Conservation (phyloP, 2,797 vertebrate genomes). For the Rhynchonycteris naso region DNA sequence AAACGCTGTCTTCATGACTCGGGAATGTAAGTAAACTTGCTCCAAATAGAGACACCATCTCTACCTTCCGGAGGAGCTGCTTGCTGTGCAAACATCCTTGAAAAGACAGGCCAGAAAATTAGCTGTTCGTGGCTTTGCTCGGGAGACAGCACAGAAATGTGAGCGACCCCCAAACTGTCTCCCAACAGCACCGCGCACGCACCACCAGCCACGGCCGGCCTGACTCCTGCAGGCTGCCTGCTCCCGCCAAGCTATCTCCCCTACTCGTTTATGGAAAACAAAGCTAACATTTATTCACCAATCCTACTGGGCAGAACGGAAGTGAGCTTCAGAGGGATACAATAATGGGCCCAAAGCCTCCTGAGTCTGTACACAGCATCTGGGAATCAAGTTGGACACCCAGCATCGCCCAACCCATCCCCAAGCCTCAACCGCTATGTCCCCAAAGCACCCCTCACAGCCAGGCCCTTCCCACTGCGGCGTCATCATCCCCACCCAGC, state of each 20-base stretch:
- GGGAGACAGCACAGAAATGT: background rate
- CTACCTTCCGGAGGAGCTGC: background rate
- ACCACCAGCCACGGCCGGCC: background rate
- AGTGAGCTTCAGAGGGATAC: background rate
- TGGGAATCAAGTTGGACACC: background rate
- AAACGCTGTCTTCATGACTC: background rate
- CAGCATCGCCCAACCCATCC: background rate
- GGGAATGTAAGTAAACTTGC: background rate
- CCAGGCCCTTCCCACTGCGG: background rate
- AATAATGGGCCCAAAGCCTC: background rate
- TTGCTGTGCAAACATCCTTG: background rate
- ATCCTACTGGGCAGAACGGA: background rate
- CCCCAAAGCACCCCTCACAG: background rate
- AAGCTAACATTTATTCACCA: background rate
- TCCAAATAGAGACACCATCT: background rate
- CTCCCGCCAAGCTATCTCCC: background rate
- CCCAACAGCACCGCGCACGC: background rate
- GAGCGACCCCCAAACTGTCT: background rate
- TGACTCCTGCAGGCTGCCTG: background rate
- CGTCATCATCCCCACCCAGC: background rate
- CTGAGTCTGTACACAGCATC: background rate
- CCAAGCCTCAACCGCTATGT: background rate
- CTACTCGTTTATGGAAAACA: background rate
- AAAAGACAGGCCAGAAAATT: background rate
- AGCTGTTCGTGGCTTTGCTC: background rate